A percentile compares a stretch with the other conserved stretches of the same genome.
Conservation (phyloP, 2,113 vertebrate species). For the Tonatia bakeri region DNA sequence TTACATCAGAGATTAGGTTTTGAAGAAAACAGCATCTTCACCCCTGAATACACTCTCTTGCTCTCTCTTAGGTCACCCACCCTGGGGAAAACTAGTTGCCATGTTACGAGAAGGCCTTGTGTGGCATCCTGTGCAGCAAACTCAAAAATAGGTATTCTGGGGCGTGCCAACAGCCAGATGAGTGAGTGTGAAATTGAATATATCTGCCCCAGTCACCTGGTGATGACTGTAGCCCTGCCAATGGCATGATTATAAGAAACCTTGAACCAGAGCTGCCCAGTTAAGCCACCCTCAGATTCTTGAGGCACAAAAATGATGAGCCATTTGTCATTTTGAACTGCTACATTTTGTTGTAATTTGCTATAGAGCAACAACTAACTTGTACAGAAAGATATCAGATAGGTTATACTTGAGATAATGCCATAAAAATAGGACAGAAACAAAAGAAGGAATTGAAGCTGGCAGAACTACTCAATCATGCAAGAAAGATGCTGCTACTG, state of each 20-base stretch:
- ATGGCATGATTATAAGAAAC: neutral
- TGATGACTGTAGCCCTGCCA: rapidly evolving
- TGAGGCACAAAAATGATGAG: too few relatives aligned
- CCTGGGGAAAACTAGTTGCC: too few relatives aligned
- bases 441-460: neutral
- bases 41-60: neutral
- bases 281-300: neutral
- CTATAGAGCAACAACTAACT: neutral
- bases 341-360: neutral
- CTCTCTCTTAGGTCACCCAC: too few relatives aligned
- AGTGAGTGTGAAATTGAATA: neutral
- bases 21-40: neutral
- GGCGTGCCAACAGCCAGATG: too few relatives aligned
- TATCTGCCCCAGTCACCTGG: neutral
- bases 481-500: neutral
- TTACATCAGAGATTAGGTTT: neutral
- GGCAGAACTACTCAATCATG: neutral
- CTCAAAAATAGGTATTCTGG: too few relatives aligned
- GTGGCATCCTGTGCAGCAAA: too few relatives aligned
- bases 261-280: neutral
- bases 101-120: too few relatives aligned
- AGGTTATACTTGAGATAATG: neutral
- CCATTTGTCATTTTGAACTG: neutral
- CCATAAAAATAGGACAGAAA: neutral
- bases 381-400: neutral